Conservation (phyloP, 2,888 invertebrate species). For the Ephialtes manifestator region DNA sequence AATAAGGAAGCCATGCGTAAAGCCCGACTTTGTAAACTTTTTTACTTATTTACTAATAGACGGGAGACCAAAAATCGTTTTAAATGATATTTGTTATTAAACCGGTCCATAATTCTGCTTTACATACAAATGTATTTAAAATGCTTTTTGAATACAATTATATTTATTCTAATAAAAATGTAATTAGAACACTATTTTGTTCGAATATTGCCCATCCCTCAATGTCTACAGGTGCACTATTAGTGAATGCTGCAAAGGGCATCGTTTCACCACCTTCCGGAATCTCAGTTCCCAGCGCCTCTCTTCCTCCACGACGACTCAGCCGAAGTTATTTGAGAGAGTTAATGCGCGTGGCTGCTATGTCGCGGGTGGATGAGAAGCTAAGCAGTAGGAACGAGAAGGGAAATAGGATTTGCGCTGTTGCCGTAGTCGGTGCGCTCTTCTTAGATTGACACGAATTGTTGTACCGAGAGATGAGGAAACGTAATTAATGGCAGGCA, state of each 20-base stretch:
- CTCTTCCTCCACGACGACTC: background rate
- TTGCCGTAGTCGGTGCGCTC: conserved; percentile 7
- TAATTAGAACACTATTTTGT: no score
- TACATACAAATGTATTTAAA: no score
- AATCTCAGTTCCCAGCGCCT: conserved; percentile 36
- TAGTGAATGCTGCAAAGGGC: background rate
- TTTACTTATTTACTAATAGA: no score
- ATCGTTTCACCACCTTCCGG: background rate
- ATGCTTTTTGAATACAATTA: no score
- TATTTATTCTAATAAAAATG: no score
- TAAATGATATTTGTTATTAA: no score
- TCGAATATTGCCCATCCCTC: no score
- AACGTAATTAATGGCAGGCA: conserved; percentile 64
- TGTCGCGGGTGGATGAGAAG: conserved; percentile 36
- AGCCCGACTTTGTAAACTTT: no score
- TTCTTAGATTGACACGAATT: conserved; percentile 64
- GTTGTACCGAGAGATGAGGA: conserved; percentile 48
- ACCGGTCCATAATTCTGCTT: no score
- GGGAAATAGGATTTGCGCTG: conserved; percentile 32
- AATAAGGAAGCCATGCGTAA: no score
- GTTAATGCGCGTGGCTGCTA: conserved; percentile 47
- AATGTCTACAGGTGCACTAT: background rate
- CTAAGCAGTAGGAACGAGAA: conserved; percentile 37
- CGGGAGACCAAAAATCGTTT: no score
- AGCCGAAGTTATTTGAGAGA: conserved; percentile 40